These are phyloP conservation scores for Amniataba percoides DNA, from an alignment of 2,797 vertebrate genomes.

Conservation along the genomic window DNA sequence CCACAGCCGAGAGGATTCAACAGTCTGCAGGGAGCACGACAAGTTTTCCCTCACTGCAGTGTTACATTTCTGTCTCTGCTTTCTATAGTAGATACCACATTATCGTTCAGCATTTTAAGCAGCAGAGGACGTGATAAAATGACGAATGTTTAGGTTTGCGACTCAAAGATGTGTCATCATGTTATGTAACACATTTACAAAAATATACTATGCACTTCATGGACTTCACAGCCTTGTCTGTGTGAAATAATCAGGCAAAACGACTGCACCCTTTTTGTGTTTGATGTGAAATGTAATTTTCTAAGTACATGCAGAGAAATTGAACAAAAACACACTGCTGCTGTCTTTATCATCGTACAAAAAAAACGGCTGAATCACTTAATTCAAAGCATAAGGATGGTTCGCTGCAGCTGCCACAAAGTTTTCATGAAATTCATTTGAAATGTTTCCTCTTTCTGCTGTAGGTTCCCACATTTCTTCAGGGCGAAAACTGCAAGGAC, in stretches of 20 bases:
- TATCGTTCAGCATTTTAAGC: neutral
- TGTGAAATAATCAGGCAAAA: neutral
- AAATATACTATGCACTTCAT: neutral
- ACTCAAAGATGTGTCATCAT: neutral
- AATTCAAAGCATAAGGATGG: neutral
- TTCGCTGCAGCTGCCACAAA: neutral
- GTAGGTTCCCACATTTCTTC: neutral
- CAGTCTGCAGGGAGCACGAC: neutral
- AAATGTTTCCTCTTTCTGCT: neutral
- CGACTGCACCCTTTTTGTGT: neutral
- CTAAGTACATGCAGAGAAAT: neutral
- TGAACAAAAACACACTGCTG: too few relatives aligned
- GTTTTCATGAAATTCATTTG: neutral
- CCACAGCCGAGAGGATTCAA: conserved; percentile 1
- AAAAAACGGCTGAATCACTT: neutral
- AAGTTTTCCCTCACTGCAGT: neutral
- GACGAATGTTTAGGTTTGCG: neutral
- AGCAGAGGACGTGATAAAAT: conserved; percentile 9
- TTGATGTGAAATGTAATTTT: conserved; percentile 14
- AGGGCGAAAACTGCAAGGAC: neutral
- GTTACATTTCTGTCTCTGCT: neutral
- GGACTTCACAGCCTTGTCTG: neutral
- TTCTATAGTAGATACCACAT: neutral
- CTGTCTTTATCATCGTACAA: neutral
- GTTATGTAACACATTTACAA: conserved; percentile 19